Conservation (phyloP, 2,888 invertebrate genomes). For the Ochropacha duplaris region DNA sequence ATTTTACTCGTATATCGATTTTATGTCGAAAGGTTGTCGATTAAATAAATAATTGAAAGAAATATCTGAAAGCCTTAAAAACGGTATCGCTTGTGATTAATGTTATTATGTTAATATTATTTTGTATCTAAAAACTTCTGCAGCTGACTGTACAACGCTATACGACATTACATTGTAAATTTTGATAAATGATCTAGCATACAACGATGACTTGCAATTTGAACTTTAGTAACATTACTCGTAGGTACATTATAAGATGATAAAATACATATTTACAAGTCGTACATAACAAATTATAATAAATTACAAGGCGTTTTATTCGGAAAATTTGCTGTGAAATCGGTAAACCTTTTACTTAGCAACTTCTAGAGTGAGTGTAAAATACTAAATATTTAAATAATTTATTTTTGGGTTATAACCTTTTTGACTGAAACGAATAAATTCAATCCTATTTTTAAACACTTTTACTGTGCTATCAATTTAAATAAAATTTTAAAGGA, state of each 20-base stretch:
- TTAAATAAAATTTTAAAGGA: no score
- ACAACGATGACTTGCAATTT: not conserved
- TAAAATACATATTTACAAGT: not conserved
- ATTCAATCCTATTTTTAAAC: no score
- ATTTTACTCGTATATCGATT: no score
- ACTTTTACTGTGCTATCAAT: no score
- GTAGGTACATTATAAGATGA: not conserved
- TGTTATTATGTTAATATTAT: no score
- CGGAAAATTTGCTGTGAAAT: not conserved
- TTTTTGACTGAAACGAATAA: no score
- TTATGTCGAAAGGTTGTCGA: no score
- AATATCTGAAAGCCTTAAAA: no score
- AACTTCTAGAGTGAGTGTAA: not conserved
- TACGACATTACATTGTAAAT: not conserved
- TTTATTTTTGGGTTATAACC: no score
- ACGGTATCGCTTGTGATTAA: no score
- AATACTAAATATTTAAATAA: no score
- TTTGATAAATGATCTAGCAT: not conserved
- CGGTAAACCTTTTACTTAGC: not conserved
- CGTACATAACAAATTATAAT: not conserved
- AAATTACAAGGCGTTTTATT: not conserved
- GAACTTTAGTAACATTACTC: not conserved
- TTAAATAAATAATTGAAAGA: no score
- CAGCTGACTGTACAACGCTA: not conserved
- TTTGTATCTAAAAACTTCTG: not conserved